phyloP scores from a whole-genome alignment of 1,140 invertebrate genomes.

The Procambarus clarkii region DNA sequence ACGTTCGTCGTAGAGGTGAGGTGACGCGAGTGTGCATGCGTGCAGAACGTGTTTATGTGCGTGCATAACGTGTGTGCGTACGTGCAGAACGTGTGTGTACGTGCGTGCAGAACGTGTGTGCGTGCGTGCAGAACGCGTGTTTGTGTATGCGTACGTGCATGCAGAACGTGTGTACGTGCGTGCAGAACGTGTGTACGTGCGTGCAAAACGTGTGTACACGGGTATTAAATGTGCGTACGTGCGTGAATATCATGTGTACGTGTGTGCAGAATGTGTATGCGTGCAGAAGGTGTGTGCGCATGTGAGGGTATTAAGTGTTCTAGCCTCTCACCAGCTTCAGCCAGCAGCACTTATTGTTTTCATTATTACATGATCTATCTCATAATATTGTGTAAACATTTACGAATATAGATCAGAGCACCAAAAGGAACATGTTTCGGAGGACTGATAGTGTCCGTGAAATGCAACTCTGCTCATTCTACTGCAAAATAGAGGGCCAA shows the following conservation, averaged over 20 bases:
- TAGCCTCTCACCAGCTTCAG: neutral
- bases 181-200: too few species aligned
- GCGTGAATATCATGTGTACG: too few species aligned
- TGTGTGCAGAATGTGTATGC: neutral
- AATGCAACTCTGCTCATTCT: neutral
- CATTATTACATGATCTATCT: neutral
- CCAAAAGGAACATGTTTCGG: neutral
- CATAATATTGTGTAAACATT: neutral
- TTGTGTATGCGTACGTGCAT: too few species aligned
- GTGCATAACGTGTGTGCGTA: neutral
- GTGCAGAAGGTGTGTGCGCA: too few species aligned
- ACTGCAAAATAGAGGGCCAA: neutral
- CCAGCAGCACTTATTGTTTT: neutral
- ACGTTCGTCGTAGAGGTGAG: neutral
- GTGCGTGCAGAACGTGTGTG: neutral
- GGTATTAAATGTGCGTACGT: too few species aligned
- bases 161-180: neutral
- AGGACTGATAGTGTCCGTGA: neutral
- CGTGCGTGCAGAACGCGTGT: too few species aligned
- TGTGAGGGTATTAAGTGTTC: neutral
- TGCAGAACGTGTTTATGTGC: too few species aligned
- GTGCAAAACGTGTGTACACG: neutral
- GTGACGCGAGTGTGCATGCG: neutral
- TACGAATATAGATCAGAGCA: neutral
- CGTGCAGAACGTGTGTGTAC: too few species aligned